Conservation (phyloP, 2,888 invertebrate genomes). For the Apocheima hispidaria region DNA sequence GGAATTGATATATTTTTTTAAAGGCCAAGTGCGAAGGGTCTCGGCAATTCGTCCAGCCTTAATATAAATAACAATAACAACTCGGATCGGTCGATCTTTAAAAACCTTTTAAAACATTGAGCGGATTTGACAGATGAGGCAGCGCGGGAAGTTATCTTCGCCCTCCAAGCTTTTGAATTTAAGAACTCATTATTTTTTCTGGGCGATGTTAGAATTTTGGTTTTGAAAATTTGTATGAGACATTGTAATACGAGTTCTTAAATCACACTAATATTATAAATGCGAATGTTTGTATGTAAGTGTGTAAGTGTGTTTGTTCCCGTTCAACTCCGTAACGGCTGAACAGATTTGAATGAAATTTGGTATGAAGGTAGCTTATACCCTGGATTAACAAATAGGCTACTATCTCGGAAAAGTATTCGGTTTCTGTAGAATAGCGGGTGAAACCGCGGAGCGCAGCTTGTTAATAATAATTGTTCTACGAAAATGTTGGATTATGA, state of each 20-base stretch:
- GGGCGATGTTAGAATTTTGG: slow-evolving; percentile 3
- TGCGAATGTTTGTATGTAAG: too few species aligned
- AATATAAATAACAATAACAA: slow-evolving; percentile 84
- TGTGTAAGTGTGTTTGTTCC: too few species aligned
- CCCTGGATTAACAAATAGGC: too few species aligned
- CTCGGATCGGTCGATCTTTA: slow-evolving; percentile 66
- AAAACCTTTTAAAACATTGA: slow-evolving; percentile 78
- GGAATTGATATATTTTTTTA: slow-evolving; percentile 50
- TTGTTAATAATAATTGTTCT: neutral
- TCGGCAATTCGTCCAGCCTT: slow-evolving; percentile 70
- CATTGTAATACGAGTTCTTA: too few species aligned
- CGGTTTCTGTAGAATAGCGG: too few species aligned
- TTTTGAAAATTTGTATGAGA: neutral
- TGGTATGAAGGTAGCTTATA: too few species aligned
- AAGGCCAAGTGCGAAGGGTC: slow-evolving; percentile 48
- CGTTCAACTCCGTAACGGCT: too few species aligned
- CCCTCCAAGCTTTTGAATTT: slow-evolving; percentile 25
- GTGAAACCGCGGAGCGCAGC: too few species aligned
- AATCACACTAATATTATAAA: too few species aligned
- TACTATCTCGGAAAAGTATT: too few species aligned
- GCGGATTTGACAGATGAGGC: slow-evolving; percentile 78
- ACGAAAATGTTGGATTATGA: neutral
- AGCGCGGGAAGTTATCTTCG: slow-evolving; percentile 63
- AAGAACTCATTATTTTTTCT: slow-evolving; percentile 28
- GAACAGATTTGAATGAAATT: too few species aligned